Evolutionary conservation across 2,797 vertebrate genomes (phyloP), one percentile per base, ranked within the genome.

Genomic region (Chaetophractus vellerosus): DNA sequence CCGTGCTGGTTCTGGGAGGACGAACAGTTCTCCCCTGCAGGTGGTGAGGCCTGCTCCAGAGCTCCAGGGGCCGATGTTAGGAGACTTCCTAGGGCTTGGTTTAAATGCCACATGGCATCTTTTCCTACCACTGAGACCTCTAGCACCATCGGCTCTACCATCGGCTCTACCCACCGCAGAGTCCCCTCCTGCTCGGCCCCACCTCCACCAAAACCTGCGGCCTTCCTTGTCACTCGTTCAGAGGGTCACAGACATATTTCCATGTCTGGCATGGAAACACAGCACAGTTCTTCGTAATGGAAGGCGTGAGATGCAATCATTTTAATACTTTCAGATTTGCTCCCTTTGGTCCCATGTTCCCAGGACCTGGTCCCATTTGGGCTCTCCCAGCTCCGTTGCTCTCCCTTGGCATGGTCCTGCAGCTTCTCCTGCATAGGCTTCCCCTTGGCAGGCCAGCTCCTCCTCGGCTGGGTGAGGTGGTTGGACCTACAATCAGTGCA

Each of bases 101-200:
- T 0, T 19, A 7, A 74, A 23, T 10, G 6, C 12, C 52, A 45
- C 48, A 0, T 7, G 9, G 48, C 74, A 3, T 50, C 94, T 59
- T 14, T n/a, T 4, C 45, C 28, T 33, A 1, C 28, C 45, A 19
- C 50, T 0, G 8, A 18, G 9, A 0, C 36, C 33, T 63, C 31
- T 19, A 0, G 24, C 9, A 1, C 64, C 3, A 1, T 21, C 12
- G 12, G 52, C 2, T 21, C 41, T 21, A 1, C 24, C 3, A 1
- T 21, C 12, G 12, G 52, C 2, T 21, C 41, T 21, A 1, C 24
- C n/a, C n/a, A n/a, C n/a, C n/a, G 5, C 55, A 52, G 5, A 50
- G 68, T 50, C n/a, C 68, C 72, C 31, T 66, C 31, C 75, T 36
- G 24, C 64, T 50, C 64, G 11, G 21, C 52, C 50, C 52, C 16